phyloP scores from a whole-genome alignment of 2,797 vertebrate genomes.

The Characodon lateralis region DNA sequence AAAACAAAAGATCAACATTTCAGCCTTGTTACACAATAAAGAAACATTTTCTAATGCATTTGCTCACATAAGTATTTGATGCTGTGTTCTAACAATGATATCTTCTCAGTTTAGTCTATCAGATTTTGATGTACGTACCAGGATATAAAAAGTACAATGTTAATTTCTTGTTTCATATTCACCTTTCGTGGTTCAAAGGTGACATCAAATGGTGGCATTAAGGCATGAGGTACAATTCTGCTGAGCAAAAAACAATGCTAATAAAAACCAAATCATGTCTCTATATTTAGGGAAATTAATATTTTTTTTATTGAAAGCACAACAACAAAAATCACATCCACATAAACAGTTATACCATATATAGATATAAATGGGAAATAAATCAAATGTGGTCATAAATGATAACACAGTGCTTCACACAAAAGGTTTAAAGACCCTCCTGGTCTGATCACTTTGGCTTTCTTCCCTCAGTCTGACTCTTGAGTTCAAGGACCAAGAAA shows the following conservation, averaged over 20 bases:
- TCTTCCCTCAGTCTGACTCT: slow-evolving; percentile 44
- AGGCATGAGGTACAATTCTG: background rate
- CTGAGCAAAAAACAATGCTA: background rate
- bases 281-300: slow-evolving; percentile 27
- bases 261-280: background rate
- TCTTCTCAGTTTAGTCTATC: background rate
- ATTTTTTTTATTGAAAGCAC: slow-evolving; percentile 23
- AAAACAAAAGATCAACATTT: too few species aligned
- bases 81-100: background rate
- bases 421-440: slow-evolving; percentile 49
- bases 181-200: background rate
- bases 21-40: too few species aligned
- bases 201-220: background rate
- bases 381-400: background rate
- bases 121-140: background rate
- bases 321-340: slow-evolving; percentile 6
- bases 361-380: slow-evolving; percentile 26
- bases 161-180: background rate
- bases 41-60: background rate
- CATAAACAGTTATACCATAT: slow-evolving; percentile 15
- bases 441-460: slow-evolving; percentile 46
- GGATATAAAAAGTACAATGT: background rate
- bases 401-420: slow-evolving; percentile 29
- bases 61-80: background rate
- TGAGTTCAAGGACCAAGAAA: slow-evolving; percentile 62